Evolutionary conservation across 2,888 invertebrate genomes (phyloP), one percentile per base, ranked within the genome.

Genomic region (Encarsia formosa): DNA sequence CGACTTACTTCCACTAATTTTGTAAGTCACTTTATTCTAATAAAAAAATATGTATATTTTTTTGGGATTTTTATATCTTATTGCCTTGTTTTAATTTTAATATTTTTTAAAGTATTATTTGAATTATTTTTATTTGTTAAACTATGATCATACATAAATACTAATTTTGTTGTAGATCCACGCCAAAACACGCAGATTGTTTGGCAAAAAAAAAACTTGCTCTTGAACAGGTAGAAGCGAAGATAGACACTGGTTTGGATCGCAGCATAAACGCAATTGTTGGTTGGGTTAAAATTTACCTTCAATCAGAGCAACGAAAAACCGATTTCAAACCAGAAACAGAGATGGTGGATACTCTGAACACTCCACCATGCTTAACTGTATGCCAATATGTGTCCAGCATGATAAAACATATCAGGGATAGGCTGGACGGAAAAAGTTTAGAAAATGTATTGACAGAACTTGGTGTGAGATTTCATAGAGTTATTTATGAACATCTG

Each of bases 261-360:
- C 82, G 91, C 46, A 88, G 93, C 2, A 80, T 98, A 48, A 85
- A 87, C 57, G 90, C 95, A 0, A 84, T 96, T 20, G 85, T 91
- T 54, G 88, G 91, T 42, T 98, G 95, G 91, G 88, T 94, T 0
- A 90, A 88, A 72, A 79, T 90, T 49, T 87, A 94, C 64, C 78
- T 99, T 18, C 89, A 91, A 73, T 84, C 84, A 1, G 96, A 98
- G 70, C 98, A 99, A 76, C 93, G 90, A 75, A 96, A 95, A 74
- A 88, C 88, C 0, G 98, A 98, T 75, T 98, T 89, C 67, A 90
- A 87, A 64, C 91, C 91, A 0, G 92, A 92, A 66, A 86, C 86
- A 1, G 89, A 91, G 68, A 57, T 57, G 54, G 85, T 88, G 37
- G 90, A 97, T 66, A 91, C 91, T 0, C 77, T 91, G 26, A 86